Evolutionary conservation across 2,113 vertebrate species (phyloP).

Genomic region (Heliornis fulica): DNA sequence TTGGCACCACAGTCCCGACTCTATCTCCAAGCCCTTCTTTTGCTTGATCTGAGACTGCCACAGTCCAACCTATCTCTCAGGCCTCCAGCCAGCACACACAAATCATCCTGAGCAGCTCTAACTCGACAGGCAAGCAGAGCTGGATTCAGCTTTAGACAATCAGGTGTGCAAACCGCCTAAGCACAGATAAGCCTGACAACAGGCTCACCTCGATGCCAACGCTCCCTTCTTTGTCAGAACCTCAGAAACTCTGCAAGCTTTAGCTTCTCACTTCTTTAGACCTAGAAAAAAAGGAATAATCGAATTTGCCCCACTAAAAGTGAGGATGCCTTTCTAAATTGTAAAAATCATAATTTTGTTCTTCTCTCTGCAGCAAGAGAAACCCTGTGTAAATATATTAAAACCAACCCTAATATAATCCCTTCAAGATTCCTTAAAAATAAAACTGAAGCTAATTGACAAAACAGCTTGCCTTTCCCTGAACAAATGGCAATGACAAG

Average conservation of each 20-base stretch:
- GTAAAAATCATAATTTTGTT: not conserved
- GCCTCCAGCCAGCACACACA: not conserved
- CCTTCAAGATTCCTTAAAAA: not conserved
- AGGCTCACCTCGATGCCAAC: not conserved
- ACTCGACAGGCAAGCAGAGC: not conserved
- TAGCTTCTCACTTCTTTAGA: not conserved
- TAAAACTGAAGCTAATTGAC: not conserved
- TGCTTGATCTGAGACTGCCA: not conserved
- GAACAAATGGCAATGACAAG: not conserved
- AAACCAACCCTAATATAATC: not conserved
- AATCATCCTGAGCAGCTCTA: not conserved
- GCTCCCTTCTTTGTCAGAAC: not conserved
- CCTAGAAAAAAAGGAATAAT: fast-evolving
- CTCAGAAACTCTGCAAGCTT: not conserved
- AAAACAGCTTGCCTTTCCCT: not conserved
- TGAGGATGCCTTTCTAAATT: not conserved
- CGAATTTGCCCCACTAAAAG: not conserved
- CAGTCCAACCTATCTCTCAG: not conserved
- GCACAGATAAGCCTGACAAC: not conserved
- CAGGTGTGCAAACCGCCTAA: not conserved
- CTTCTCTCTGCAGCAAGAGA: not conserved
- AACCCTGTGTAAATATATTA: not conserved
- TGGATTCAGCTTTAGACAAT: not conserved
- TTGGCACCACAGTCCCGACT: not conserved
- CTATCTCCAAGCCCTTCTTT: not conserved